Base-by-base conservation (phyloP, 2,888 invertebrate genomes). In the Ormia ochracea region DNA sequence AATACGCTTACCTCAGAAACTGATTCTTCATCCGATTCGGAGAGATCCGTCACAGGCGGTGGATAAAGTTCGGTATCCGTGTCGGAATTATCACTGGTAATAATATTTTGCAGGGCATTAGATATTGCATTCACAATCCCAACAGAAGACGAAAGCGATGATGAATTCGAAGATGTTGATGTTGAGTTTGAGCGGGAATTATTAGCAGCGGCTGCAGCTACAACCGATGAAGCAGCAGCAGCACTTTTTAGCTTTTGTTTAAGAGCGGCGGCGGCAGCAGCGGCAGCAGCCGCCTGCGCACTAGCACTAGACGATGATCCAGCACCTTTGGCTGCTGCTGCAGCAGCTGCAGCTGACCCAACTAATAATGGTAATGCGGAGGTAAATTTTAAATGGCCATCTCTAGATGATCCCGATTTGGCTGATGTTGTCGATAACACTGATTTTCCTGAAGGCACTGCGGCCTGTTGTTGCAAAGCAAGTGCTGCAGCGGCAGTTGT, bases 11-110 rank as follows among this genome's bases (percentile, higher is more conserved):
- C 97, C 96, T 97, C 97, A 88, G 96, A 97, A 90, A 96, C 96
- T 91, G 97, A 97, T 91, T 97, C 97, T 91, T 97, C 97, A 91
- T 97, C 97, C 91, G 96, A 97, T 92, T 96, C 97, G 88, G 97
- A 97, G 90, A 96, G 94, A 92, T 96, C 96, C 91, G 96, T 95
- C 92, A 96, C 96, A 92, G 95, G 94, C 89, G 94, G 94, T 90
- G 94, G 95, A 83, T 86, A 88, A 90, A 93, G 91, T 91, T 95
- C 95, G 89, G 95, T 95, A 92, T 96, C 96, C 90, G 95, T 95
- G 92, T 94, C 94, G 90, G 95, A 94, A 91, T 94, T 95, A 91
- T 94, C 94, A 93, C 95, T 94, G 91, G 95, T 93, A 91, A 92
- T 84, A 91, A 92, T 84, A 69, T 87, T 88, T 78, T 89, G 88